Evolutionary conservation across 2,113 vertebrate species (phyloP).

Genomic region (Tringa solitaria): DNA sequence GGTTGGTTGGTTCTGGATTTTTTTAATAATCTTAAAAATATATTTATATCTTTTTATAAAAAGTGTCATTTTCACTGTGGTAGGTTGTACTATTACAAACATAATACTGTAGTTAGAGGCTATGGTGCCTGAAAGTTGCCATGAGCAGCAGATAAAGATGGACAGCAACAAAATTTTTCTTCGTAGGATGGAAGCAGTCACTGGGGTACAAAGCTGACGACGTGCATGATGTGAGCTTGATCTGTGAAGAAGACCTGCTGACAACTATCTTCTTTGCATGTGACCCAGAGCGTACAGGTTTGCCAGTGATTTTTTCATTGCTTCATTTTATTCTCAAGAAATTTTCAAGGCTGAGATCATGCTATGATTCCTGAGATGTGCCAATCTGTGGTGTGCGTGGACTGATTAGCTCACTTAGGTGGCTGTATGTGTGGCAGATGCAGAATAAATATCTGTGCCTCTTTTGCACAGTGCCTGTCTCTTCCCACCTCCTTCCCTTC

Average conservation of each 20-base stretch:
- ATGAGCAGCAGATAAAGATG: not conserved
- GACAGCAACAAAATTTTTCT: not conserved
- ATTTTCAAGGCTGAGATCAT: fast-evolving
- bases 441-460: not conserved
- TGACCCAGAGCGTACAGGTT: conserved; percentile 83
- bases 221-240: conserved; percentile 68
- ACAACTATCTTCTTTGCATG: conserved; percentile 85
- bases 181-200: not conserved
- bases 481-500: not conserved
- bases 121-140: not conserved
- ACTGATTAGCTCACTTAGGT: not conserved
- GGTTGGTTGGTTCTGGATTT: not conserved
- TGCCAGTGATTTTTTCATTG: not conserved
- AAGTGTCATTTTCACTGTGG: not conserved
- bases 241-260: conserved; percentile 85
- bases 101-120: not conserved
- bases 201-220: not conserved
- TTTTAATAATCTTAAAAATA: not conserved
- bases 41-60: not conserved
- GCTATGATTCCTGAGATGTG: fast-evolving
- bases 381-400: too few species aligned
- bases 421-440: not conserved
- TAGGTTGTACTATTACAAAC: not conserved
- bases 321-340: not conserved
- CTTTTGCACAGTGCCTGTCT: not conserved